Base-by-base conservation (phyloP, 2,113 vertebrate species). In the Rhinopomastus cyanomelas region DNA sequence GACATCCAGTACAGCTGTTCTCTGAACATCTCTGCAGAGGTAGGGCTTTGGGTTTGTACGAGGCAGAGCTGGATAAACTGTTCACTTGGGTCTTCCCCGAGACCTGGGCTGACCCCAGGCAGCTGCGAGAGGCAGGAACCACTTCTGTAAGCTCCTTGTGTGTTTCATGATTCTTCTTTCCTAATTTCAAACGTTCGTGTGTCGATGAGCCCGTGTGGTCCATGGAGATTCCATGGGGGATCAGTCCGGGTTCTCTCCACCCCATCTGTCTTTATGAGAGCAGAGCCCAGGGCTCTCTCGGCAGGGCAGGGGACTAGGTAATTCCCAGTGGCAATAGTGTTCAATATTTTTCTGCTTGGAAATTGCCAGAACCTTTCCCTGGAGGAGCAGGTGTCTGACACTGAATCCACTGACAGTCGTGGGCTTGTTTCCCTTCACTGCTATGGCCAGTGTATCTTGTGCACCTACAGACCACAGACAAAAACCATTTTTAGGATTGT, bases 1-100 rank as follows among this genome's bases (percentile, higher is more conserved):
- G 19, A 27, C 2, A 5, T 18, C 52, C 1, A 0, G 14, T 11
- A 18, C 21, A 49, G 44, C 11, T 2, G 12, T n/a, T 1, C 22
- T 37, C 30, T 8, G 57, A 57, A 1, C 30, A 23, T 25, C 68
- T 56, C 64, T 69, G 73, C 34, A 49, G 67, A 32, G 22, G 30
- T 32, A 76, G 60, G 53, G 62, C 20, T 36, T n/a, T 12, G 49
- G 32, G 55, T 29, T 19, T 51, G 53, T 36, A 30, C 2, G 5
- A 79, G 49, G 30, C 39, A 18, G 17, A 65, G 30, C 48, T 46
- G 49, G 23, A 34, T 30, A 27, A 44, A 32, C 27, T 39, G 5
- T 52, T 64, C 46, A 18, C 68, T 36, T 55, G 52, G 13, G 9
- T 51, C 32, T 56, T 44, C 37, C n/a, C 17, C 2, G 4, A 55